phyloP scores from a whole-genome alignment of 2,888 invertebrate species.

The Ophioninae sp. region DNA sequence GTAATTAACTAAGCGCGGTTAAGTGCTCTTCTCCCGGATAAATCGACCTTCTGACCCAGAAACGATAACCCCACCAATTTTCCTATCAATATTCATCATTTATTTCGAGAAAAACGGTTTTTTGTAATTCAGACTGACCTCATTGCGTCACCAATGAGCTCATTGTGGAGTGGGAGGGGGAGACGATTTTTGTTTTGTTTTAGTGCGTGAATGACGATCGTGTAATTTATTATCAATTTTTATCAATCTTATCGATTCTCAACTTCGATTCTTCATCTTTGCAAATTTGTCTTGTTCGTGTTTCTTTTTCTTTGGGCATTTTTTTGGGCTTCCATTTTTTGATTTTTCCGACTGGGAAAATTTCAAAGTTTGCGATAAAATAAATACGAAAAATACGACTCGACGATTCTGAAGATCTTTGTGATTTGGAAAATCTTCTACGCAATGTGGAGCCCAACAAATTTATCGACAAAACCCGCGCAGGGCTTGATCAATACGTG shows the following conservation, averaged over 20 bases:
- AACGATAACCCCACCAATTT: slow-evolving; percentile 31
- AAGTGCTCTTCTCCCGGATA: slow-evolving; percentile 65
- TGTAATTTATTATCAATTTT: not conserved
- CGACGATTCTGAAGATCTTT: not conserved
- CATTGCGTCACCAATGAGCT: slow-evolving; percentile 13
- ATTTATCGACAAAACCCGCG: not conserved
- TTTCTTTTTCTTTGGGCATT: not conserved
- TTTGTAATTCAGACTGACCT: not conserved
- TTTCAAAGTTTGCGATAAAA: not conserved
- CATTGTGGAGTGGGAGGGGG: not conserved
- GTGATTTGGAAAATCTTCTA: not conserved
- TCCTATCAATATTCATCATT: slow-evolving; percentile 38
- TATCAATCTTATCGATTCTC: not conserved
- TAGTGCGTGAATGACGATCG: slow-evolving; percentile 6
- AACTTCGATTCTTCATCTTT: not conserved
- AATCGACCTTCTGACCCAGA: slow-evolving; percentile 56
- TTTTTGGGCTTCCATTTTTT: not conserved
- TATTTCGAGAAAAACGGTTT: slow-evolving; percentile 16
- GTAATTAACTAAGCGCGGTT: slow-evolving; percentile 73
- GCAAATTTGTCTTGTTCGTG: too few species aligned
- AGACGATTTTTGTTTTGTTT: not conserved
- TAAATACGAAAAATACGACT: not conserved
- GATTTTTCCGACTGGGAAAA: not conserved
- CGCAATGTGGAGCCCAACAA: not conserved
- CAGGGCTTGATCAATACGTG: not conserved